A percentile compares a stretch with the other conserved stretches of the same genome.
phyloP scores from a whole-genome alignment of 92 coral and sea anemone species.

The Porites lobata region DNA sequence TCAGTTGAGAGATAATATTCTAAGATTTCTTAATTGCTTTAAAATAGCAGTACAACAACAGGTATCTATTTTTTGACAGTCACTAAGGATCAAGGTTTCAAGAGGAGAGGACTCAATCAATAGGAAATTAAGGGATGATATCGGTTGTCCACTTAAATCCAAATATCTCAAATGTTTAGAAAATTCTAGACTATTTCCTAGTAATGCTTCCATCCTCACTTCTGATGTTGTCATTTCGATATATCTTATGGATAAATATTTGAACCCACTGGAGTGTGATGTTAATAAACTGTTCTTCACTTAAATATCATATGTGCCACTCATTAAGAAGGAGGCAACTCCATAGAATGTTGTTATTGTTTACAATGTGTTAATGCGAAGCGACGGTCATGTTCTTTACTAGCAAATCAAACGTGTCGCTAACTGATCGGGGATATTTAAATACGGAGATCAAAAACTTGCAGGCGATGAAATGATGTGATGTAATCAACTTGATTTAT shows the following conservation, averaged over 20 bases:
- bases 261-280: constrained; percentile 56
- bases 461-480: too few relatives aligned
- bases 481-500: too few relatives aligned
- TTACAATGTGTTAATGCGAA: constrained; percentile 61
- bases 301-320: constrained; percentile 50
- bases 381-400: too few relatives aligned
- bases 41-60: constrained; percentile 53
- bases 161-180: constrained; percentile 59
- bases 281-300: constrained; percentile 46
- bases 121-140: constrained; percentile 58
- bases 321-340: constrained; percentile 60
- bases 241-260: constrained; percentile 55
- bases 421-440: too few relatives aligned
- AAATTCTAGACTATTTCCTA: constrained; percentile 58
- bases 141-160: constrained; percentile 57
- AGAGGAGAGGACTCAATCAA: constrained; percentile 56
- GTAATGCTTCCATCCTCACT: constrained; percentile 51
- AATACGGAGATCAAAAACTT: too few relatives aligned
- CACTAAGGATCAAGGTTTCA: constrained; percentile 62
- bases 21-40: constrained; percentile 53
- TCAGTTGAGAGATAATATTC: constrained; percentile 52
- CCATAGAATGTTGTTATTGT: constrained; percentile 49
- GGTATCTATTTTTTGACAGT: constrained; percentile 52
- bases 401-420: too few relatives aligned
- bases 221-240: constrained; percentile 61